Evolutionary conservation across 2,113 vertebrate species (phyloP), one percentile per base, ranked within the genome.

Genomic region (Gavialis gangeticus): DNA sequence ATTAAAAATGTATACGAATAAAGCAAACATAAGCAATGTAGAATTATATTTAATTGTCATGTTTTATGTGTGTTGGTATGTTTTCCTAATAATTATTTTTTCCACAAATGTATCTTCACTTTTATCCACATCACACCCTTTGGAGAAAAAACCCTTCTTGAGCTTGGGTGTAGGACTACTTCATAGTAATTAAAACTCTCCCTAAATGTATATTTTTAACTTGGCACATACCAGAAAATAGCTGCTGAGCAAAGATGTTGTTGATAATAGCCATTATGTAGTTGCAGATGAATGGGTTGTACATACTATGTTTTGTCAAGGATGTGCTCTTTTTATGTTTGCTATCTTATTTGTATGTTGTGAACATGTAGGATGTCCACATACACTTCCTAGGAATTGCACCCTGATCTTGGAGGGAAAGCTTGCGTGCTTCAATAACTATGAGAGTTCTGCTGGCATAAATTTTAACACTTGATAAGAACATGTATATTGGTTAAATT

Each of bases 51-150:
- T 46, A 46, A 46, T 46, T 46, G 46, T 46, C 30, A 12, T 71
- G 34, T 21, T 22, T 21, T 71, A 71, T 24, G 57, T 60, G 25
- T 60, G 80, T 91, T 86, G 7, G 82, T 85, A 21, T 79, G 12
- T 14, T 94, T 81, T 87, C 37, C 54, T 77, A 57, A 78, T 92
- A 85, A 69, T 75, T 75, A 27, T 54, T 75, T 75, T 46, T 75
- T 75, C 25, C 7, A 14, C 56, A 30, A 62, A 14, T 62, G 24
- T 46, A 17, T 71, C 6, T 16, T 6, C 81, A 69, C 28, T 63
- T 92, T 94, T 85, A 84, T 81, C n/a, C n/a, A 83, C 54, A 19
- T 22, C 67, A 37, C 37, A 10, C 15, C 10, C 67, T 37, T 4
- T 1, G 5, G 30, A 71, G 11, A 11, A 19, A 71, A 71, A 34